Conservation (phyloP, 2,888 invertebrate species). For the Lasioglossum oenotherae region DNA sequence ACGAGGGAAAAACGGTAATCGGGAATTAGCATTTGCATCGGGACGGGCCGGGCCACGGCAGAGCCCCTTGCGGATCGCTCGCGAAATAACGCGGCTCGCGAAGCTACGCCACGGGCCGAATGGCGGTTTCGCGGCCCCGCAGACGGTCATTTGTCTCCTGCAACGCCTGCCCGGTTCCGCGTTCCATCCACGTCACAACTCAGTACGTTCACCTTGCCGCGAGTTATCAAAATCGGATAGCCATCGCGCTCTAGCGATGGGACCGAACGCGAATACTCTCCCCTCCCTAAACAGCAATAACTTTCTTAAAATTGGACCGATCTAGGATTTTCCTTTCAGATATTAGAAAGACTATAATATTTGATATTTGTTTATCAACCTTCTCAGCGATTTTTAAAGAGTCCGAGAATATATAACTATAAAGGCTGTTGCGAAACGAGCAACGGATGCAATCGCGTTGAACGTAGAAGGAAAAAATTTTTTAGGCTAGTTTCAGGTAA, state of each 20-base stretch:
- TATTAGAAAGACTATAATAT: too few species aligned
- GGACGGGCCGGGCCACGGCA: not conserved
- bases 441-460: not conserved
- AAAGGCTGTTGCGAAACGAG: not conserved
- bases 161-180: slow-evolving; percentile 80
- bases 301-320: too few species aligned
- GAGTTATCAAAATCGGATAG: slow-evolving; percentile 74
- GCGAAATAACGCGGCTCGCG: slow-evolving; percentile 38
- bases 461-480: not conserved
- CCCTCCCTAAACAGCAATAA: too few species aligned
- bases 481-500: not conserved
- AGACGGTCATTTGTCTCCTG: slow-evolving; percentile 82
- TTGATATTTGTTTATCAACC: not conserved
- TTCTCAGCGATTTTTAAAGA: not conserved
- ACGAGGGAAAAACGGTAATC: slow-evolving; percentile 55
- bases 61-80: slow-evolving; percentile 50
- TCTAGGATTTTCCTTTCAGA: too few species aligned
- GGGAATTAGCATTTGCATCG: slow-evolving; percentile 58
- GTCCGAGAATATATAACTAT: not conserved
- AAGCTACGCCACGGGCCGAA: slow-evolving; percentile 55
- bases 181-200: slow-evolving; percentile 81
- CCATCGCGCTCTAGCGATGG: slow-evolving; percentile 7
- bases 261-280: not conserved
- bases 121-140: slow-evolving; percentile 76
- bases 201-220: slow-evolving; percentile 82